These are phyloP conservation scores for Heliconius ethilla DNA, from an alignment of 2,888 invertebrate species.

Conservation along the genomic window DNA sequence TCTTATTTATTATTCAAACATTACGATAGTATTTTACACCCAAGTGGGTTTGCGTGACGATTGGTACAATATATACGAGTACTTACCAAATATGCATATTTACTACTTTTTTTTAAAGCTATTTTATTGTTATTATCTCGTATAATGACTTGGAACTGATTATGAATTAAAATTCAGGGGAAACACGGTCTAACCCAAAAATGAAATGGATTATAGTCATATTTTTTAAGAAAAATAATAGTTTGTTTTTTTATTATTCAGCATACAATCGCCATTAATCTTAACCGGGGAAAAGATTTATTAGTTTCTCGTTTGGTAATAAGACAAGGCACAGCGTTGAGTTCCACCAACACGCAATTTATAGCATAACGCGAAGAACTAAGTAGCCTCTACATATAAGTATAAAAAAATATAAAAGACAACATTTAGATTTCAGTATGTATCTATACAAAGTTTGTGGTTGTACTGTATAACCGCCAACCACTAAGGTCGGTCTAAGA, in stretches of 20 bases:
- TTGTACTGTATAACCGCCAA: not conserved
- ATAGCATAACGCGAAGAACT: no score
- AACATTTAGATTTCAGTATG: not conserved
- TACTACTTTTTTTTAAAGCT: not conserved
- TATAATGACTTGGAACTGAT: constrained; percentile 11
- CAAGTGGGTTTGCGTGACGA: constrained; percentile 22
- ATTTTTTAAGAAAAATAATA: no score
- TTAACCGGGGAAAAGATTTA: no score
- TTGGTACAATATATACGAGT: not conserved
- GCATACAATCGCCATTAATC: no score
- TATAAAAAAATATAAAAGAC: not conserved
- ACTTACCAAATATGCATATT: constrained; percentile 13
- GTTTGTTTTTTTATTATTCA: no score
- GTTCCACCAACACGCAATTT: no score
- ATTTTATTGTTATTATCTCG: constrained; percentile 5
- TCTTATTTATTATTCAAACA: constrained; percentile 1
- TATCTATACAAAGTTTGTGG: not conserved
- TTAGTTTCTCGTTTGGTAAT: no score
- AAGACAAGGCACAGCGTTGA: no score
- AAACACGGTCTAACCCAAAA: not conserved
- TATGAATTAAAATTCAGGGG: not conserved
- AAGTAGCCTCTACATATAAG: no score
- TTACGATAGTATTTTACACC: constrained; percentile 10
- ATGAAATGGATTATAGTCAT: no score
- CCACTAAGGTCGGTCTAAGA: not conserved